Percentiles rank a stretch among this genome's conserved stretches.
Conservation (phyloP, 1,140 invertebrate genomes). For the Drosophila auraria region DNA sequence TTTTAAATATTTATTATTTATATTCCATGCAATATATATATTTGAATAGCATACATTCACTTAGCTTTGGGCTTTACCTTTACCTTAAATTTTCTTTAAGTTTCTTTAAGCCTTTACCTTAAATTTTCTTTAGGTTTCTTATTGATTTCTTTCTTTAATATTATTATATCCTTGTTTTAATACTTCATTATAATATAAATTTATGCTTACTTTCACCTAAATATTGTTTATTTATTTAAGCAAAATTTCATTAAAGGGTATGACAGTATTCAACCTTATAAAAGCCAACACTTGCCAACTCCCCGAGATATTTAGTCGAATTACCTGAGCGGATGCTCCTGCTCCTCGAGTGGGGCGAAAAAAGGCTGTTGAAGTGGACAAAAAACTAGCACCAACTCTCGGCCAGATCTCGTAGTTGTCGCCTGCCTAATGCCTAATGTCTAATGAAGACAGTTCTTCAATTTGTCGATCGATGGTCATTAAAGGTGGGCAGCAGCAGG, state of each 20-base stretch:
- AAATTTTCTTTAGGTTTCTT: too few species aligned
- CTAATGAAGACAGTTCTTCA: slow-evolving; percentile 80
- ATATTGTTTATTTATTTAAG: too few species aligned
- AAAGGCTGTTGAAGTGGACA: slow-evolving; percentile 13
- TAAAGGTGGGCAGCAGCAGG: slow-evolving; percentile 28
- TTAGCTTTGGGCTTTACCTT: too few species aligned
- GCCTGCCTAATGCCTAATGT: slow-evolving; percentile 17
- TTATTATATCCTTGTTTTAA: too few species aligned
- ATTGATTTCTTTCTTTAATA: too few species aligned
- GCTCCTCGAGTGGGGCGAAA: slow-evolving; percentile 1
- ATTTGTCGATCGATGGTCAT: slow-evolving; percentile 73
- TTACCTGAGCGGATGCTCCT: slow-evolving; percentile 37
- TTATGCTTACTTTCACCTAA: too few species aligned
- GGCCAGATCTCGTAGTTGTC: slow-evolving; percentile 23
- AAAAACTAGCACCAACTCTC: slow-evolving; percentile 35
- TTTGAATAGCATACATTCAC: too few species aligned
- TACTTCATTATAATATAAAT: too few species aligned
- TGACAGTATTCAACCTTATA: not conserved
- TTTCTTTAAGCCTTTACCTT: too few species aligned
- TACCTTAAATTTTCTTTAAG: too few species aligned
- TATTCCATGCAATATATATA: not conserved
- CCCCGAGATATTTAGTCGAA: slow-evolving; percentile 43
- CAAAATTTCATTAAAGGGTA: not conserved
- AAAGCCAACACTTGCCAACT: too few species aligned
- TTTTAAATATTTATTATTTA: slow-evolving; percentile 1